These are phyloP conservation scores for Trypoxylon attenuatum DNA, from an alignment of 2,888 invertebrate species.

Conservation along the genomic window DNA sequence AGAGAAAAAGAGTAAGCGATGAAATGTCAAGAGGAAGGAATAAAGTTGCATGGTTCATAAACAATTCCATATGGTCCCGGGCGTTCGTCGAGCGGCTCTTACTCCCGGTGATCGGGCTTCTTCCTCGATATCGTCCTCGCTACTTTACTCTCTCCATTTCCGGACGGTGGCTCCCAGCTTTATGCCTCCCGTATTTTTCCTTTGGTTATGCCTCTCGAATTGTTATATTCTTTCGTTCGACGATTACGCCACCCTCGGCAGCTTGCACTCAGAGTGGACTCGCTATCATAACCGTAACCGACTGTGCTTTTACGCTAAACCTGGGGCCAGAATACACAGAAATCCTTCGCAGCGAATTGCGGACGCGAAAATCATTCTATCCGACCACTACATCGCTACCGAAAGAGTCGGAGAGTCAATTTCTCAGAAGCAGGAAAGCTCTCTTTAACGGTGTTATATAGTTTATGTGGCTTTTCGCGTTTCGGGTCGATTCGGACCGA, in stretches of 20 bases:
- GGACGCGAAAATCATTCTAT: no score
- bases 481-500: no score
- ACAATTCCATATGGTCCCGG: slow-evolving; percentile 58
- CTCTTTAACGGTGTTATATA: no score
- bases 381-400: no score
- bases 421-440: no score
- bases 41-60: slow-evolving; percentile 59
- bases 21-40: slow-evolving; percentile 43
- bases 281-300: slow-evolving; percentile 61
- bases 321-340: no score
- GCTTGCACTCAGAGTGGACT: slow-evolving; percentile 13
- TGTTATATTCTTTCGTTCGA: slow-evolving; percentile 56
- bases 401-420: no score
- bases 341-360: no score
- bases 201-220: slow-evolving; percentile 54
- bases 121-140: slow-evolving; percentile 53
- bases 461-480: no score
- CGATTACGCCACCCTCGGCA: slow-evolving; percentile 51
- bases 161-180: slow-evolving; percentile 53
- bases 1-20: slow-evolving; percentile 6
- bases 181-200: slow-evolving; percentile 54
- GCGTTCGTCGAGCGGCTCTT: slow-evolving; percentile 51
- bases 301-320: no score
- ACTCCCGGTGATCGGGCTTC: slow-evolving; percentile 49
- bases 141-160: slow-evolving; percentile 59